Evolutionary conservation across 2,113 vertebrate species (phyloP), one percentile per base, ranked within the genome.

Genomic region (Xyliphius kryptos): DNA sequence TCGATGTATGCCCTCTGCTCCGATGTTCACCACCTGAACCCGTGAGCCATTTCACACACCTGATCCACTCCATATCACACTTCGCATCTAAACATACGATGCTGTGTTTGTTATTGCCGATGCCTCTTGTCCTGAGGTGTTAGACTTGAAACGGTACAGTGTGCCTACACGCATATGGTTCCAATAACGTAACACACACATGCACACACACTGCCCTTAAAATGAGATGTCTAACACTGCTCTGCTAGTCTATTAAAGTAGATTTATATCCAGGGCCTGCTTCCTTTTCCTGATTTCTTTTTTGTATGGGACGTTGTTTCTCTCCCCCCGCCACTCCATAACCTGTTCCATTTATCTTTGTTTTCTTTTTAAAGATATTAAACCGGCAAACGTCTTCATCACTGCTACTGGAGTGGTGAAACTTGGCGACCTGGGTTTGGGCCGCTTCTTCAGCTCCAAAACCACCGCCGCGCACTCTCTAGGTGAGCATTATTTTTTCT

Each of bases 341-440:
- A n/a, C n/a, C n/a, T n/a, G n/a, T n/a, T n/a, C n/a, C n/a, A n/a
- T n/a, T n/a, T n/a, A n/a, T n/a, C n/a, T n/a, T n/a, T n/a, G 46
- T 41, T 48, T 56, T 67, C 12, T 55, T 12, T 62, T 55, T 68
- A 15, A 79, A 98, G 95, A 98, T 75, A 98, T 97, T 80, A 97
- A 98, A 63, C 96, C 94, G 49, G 96, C 95, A 50, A 98, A 97
- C 62, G 95, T 98, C 66, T 97, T 98, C 89, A 97, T 98, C 82
- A 97, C 94, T 67, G 95, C 95, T 71, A 95, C 92, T 46, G 95
- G 95, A 53, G 94, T 97, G 77, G 95, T 98, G 61, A 98, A 98
- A 79, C 91, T 98, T 62, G 95, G 95, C 73, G 95, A 97, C 69
- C 86, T 98, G 67, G 95, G 95, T 10, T 82, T 97, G 71, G 95